Evolutionary conservation across 1,140 invertebrate genomes (phyloP).

Genomic region (Drosophila ironensis): DNA sequence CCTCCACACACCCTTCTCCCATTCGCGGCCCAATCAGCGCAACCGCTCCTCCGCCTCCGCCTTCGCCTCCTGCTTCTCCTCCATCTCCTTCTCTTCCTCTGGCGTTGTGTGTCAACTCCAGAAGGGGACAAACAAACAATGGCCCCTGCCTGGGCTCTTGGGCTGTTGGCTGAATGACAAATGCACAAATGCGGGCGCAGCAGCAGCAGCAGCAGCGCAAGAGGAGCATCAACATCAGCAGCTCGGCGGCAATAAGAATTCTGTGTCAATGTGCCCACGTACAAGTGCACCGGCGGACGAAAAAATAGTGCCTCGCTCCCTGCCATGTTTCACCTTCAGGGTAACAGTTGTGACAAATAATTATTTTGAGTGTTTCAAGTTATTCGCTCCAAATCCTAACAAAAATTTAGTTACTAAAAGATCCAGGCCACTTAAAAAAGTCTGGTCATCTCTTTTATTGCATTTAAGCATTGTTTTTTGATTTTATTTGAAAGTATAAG

Average conservation of each 20-base stretch:
- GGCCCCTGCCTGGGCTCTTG: slow-evolving; percentile 10
- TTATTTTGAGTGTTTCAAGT: too few species aligned
- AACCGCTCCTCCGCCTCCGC: neutral
- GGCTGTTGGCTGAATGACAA: slow-evolving; percentile 26
- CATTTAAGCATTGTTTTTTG: too few species aligned
- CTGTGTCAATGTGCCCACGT: slow-evolving; percentile 52
- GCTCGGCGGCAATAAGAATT: slow-evolving; percentile 48
- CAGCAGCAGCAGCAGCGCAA: slow-evolving; percentile 8
- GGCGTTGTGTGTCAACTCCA: slow-evolving; percentile 38
- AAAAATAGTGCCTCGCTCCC: neutral
- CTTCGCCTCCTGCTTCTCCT: neutral
- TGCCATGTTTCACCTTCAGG: too few species aligned
- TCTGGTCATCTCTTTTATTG: too few species aligned
- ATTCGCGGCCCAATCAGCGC: neutral
- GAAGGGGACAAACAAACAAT: slow-evolving; percentile 55
- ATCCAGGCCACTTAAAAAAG: too few species aligned
- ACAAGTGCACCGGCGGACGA: neutral
- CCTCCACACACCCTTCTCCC: slow-evolving; percentile 1
- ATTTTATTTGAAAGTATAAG: too few species aligned
- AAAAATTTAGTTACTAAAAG: too few species aligned
- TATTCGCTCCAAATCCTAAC: too few species aligned
- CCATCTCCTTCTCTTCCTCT: neutral
- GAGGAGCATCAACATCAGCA: slow-evolving; percentile 18
- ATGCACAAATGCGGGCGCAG: slow-evolving; percentile 58
- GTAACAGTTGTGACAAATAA: too few species aligned